Evolutionary conservation across 2,113 vertebrate genomes (phyloP).

Genomic region (Oreocharis arfaki): DNA sequence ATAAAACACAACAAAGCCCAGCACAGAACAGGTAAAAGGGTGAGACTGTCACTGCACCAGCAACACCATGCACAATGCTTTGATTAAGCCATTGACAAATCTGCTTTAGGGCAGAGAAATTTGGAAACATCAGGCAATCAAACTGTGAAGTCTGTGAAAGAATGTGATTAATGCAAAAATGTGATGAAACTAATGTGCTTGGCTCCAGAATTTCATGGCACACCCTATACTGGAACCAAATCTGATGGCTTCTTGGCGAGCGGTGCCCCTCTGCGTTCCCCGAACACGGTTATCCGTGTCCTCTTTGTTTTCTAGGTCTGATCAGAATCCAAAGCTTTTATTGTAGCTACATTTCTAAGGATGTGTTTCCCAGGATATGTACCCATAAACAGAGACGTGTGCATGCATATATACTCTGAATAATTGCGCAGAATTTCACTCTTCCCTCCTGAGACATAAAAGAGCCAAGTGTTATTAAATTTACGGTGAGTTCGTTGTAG

Average conservation of each 20-base stretch:
- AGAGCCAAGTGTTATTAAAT: slow-evolving; percentile 48
- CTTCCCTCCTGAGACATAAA: slow-evolving; percentile 11
- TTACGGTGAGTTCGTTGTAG: background rate
- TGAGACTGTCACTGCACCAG: background rate
- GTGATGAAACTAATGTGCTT: slow-evolving; percentile 55
- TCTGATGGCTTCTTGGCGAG: slow-evolving; percentile 53
- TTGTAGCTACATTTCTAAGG: slow-evolving; percentile 1
- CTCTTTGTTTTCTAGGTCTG: background rate
- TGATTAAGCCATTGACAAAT: slow-evolving; percentile 55
- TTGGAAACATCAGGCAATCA: slow-evolving; percentile 67
- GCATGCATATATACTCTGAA: background rate
- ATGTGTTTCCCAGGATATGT: background rate
- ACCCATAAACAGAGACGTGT: background rate
- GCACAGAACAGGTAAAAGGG: background rate
- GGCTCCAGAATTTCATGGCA: slow-evolving; percentile 44
- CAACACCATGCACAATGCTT: background rate
- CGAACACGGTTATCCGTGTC: background rate
- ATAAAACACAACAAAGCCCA: background rate
- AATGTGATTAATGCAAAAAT: slow-evolving; percentile 66
- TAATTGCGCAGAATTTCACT: background rate
- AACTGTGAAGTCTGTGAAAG: slow-evolving; percentile 69
- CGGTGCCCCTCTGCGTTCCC: background rate
- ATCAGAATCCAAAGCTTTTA: background rate
- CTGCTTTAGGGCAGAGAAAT: slow-evolving; percentile 60
- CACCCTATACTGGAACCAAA: slow-evolving; percentile 23